A percentile compares a stretch with the other conserved stretches of the same genome.
These are phyloP conservation scores for Serranochromis macrocephalus DNA, from an alignment of 2,113 vertebrate genomes.

Conservation along the genomic window DNA sequence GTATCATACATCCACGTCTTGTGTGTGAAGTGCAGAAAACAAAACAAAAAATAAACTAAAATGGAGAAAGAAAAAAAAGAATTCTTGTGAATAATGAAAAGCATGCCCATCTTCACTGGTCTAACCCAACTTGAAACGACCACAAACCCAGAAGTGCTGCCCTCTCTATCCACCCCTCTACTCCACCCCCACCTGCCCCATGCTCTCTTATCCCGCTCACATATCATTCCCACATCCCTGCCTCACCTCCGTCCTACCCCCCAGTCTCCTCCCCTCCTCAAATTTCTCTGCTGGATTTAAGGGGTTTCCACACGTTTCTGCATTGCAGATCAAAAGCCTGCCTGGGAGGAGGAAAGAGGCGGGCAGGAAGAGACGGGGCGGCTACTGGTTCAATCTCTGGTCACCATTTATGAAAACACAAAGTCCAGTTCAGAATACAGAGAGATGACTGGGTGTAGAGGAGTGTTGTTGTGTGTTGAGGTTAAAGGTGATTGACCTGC, in stretches of 20 bases:
- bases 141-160: constrained; percentile 43
- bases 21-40: constrained; percentile 68
- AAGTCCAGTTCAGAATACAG: constrained; percentile 42
- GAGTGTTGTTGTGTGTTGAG: constrained; percentile 39
- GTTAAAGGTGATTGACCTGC: constrained; percentile 37
- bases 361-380: neutral
- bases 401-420: constrained; percentile 40
- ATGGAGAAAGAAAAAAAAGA: constrained; percentile 30
- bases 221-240: constrained; percentile 3
- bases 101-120: constrained; percentile 62
- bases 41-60: constrained; percentile 47
- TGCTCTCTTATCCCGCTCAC: constrained; percentile 1
- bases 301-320: neutral
- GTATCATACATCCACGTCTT: constrained; percentile 65
- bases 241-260: neutral
- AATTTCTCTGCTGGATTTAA: neutral
- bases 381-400: constrained; percentile 14
- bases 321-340: neutral
- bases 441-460: constrained; percentile 21
- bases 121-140: constrained; percentile 58
- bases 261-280: neutral
- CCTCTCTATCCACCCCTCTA: constrained; percentile 20
- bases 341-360: neutral
- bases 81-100: constrained; percentile 64
- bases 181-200: constrained; percentile 9